A percentile compares a stretch with the other conserved stretches of the same genome.
Conservation (phyloP, 2,113 vertebrate species). For the Seriola rivoliana region DNA sequence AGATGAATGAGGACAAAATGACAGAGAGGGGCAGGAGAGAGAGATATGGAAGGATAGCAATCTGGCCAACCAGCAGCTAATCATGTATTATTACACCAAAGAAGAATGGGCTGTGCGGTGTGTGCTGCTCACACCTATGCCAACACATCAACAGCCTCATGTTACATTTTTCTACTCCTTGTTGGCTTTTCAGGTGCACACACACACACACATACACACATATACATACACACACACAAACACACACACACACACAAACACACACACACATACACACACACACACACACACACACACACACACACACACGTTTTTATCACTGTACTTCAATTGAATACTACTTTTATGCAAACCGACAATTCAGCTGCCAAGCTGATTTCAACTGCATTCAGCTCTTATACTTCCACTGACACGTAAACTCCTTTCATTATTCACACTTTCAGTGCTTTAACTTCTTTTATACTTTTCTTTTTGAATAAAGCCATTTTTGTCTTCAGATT, state of each 20-base stretch:
- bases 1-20: constrained; percentile 15
- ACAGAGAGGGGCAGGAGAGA: neutral
- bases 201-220: no score
- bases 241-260: neutral
- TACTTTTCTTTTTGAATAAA: neutral
- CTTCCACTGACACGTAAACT: neutral
- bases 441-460: neutral
- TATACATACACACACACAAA: no score
- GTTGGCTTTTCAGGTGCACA: neutral
- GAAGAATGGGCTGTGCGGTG: neutral
- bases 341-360: no score
- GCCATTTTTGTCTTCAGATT: neutral
- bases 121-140: no score
- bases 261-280: no score
- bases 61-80: neutral
- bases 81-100: neutral
- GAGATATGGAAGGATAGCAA: neutral
- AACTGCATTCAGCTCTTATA: no score
- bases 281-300: no score
- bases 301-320: no score
- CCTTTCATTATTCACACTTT: neutral
- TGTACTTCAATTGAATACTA: no score
- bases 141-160: neutral
- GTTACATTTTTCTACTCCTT: no score
- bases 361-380: no score